Evolutionary conservation across 2,797 vertebrate species (phyloP), one percentile per base, ranked within the genome.

Genomic region (Lerista edwardsae): DNA sequence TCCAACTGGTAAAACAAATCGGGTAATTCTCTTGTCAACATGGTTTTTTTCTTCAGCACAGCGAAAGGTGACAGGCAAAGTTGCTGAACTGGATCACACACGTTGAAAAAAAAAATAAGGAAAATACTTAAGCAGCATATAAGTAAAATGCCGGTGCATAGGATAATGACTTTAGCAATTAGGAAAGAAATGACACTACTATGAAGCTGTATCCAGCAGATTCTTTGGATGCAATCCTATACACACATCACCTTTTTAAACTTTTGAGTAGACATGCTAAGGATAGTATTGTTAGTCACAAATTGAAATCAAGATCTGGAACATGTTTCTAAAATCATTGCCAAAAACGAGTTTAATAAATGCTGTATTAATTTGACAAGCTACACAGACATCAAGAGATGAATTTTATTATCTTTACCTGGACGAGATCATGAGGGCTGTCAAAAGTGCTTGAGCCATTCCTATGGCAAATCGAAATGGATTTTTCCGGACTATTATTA

Each of bases 381-480:
- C 68, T 39, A 21, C 79, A 36, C 1, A 15, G 14, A 15, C 11
- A n/a, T 36, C 75, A 83, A 76, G 75, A 93, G 71, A 88, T 29
- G 15, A 3, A 47, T 34, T 1, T 31, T 74, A 64, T 0, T 95
- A 82, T 85, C 10, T 74, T 92, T 95, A 99, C 99, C 99, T 99
- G 94, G 98, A 99, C 86, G 99, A 99, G 92, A 99, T 99, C 98
- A 99, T 98, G 75, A 99, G 98, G 0, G 99, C 98, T 0, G 99
- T 99, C 88, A 99, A 95, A 86, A 99, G 96, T 1, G 99, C 99
- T 90, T 99, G 98, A 39, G 98, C 97, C 99, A 99, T 99, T 34
- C 98, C 98, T 93, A 98, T 92, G 23, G 97, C 97, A 90, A 99
- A 99, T 0, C 90, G 96, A 86, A 97, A 99, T 1, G 99, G 99